These are phyloP conservation scores for Lepidochitona cinerea DNA, from an alignment of 2,888 invertebrate genomes.

Conservation along the genomic window DNA sequence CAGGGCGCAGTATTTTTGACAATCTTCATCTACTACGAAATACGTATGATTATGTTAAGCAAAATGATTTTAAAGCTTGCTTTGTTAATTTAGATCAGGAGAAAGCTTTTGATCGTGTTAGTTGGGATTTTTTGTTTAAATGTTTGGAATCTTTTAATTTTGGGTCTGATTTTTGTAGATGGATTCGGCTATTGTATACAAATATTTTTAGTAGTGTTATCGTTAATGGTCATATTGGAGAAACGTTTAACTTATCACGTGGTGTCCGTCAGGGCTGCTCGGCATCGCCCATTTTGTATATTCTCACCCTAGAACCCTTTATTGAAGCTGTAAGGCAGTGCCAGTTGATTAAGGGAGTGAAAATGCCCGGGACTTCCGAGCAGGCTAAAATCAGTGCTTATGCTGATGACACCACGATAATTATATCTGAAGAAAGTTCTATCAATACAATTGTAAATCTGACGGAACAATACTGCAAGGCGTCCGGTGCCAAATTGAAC, in stretches of 20 bases:
- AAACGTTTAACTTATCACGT: neutral
- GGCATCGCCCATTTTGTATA: too few relatives aligned
- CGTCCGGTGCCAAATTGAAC: slow-evolving; percentile 26
- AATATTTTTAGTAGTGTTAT: neutral
- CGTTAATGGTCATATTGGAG: neutral
- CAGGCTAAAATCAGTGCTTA: slow-evolving; percentile 7
- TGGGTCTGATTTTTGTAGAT: neutral
- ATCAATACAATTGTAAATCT: neutral
- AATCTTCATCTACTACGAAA: neutral
- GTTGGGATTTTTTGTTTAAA: slow-evolving; percentile 33
- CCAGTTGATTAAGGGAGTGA: slow-evolving; percentile 13
- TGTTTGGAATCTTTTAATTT: slow-evolving; percentile 9
- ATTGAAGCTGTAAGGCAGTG: neutral
- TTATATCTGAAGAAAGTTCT: slow-evolving; percentile 3
- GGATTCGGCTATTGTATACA: slow-evolving; percentile 28
- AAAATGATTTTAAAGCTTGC: neutral
- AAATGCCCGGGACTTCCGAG: slow-evolving; percentile 10
- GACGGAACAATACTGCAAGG: slow-evolving; percentile 4
- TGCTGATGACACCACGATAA: slow-evolving; percentile 17
- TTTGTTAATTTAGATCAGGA: slow-evolving; percentile 2
- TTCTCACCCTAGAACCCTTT: too few relatives aligned
- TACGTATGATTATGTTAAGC: neutral
- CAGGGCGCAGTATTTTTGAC: neutral
- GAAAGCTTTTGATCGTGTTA: slow-evolving; percentile 37
- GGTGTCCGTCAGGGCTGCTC: neutral